Conservation (phyloP, 2,888 invertebrate genomes). For the Baronia brevicornis region DNA sequence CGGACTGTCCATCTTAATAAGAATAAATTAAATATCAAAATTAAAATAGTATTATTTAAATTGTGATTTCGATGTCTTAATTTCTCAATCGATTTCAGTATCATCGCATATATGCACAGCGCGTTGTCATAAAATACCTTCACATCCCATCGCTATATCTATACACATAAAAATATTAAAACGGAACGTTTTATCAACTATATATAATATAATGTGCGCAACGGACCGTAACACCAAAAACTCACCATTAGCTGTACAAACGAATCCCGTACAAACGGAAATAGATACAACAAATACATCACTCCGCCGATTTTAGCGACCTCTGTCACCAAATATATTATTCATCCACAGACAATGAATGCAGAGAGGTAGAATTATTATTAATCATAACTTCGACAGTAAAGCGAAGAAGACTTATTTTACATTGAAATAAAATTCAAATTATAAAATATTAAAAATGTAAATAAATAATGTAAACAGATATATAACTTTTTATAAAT, state of each 20-base stretch:
- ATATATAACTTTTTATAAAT: too few species aligned
- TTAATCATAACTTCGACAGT: background rate
- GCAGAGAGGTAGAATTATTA: constrained; percentile 3
- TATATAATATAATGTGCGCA: constrained; percentile 52
- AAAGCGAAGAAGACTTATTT: background rate
- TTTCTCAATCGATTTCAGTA: constrained; percentile 20
- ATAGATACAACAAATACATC: constrained; percentile 2
- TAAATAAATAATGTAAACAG: too few species aligned
- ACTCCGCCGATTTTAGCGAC: constrained; percentile 1
- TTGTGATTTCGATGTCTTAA: constrained; percentile 11
- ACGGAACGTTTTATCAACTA: constrained; percentile 38
- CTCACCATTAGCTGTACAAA: constrained; percentile 52
- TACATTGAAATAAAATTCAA: too few species aligned
- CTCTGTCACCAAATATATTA: background rate
- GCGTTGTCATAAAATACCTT: constrained; percentile 31
- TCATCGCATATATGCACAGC: constrained; percentile 18
- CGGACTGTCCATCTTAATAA: too few species aligned
- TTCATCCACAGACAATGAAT: constrained; percentile 1
- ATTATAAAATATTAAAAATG: too few species aligned
- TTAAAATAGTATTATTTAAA: constrained; percentile 4
- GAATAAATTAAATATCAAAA: constrained; percentile 8
- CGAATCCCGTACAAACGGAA: constrained; percentile 17
- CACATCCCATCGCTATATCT: constrained; percentile 44
- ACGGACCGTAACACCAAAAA: constrained; percentile 48
- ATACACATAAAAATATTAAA: constrained; percentile 62